Conservation (phyloP, 2,888 invertebrate species). For the Euplexia lucipara region DNA sequence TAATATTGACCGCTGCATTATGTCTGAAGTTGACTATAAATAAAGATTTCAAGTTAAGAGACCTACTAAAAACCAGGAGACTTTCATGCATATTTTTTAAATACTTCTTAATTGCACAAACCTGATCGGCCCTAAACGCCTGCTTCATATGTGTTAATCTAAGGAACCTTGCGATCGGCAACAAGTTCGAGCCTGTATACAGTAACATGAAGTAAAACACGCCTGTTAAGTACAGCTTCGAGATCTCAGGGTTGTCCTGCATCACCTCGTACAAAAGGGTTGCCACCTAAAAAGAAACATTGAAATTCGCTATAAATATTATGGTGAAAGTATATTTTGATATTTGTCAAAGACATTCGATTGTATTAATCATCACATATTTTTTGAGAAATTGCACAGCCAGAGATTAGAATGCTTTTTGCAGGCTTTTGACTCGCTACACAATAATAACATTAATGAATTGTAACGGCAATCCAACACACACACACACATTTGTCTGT, state of each 20-base stretch:
- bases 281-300: slow-evolving; percentile 92
- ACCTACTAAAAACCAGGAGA: not conserved
- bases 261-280: slow-evolving; percentile 96
- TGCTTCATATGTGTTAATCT: slow-evolving; percentile 98
- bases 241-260: slow-evolving; percentile 98
- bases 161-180: slow-evolving; percentile 98
- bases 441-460: not conserved
- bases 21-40: slow-evolving; percentile 92
- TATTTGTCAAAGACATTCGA: slow-evolving; percentile 22
- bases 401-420: not conserved
- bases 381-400: not conserved
- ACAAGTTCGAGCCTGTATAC: slow-evolving; percentile 99
- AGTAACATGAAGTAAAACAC: slow-evolving; percentile 99
- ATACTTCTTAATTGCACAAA: slow-evolving; percentile 78
- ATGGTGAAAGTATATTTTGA: not conserved
- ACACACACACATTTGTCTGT: not conserved
- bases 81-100: not conserved
- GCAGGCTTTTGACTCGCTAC: not conserved
- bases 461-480: not conserved
- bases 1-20: slow-evolving; percentile 98
- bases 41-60: not conserved
- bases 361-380: slow-evolving; percentile 1
- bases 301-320: not conserved
- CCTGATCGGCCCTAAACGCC: slow-evolving; percentile 98
- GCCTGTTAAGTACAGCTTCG: slow-evolving; percentile 98